Evolutionary conservation across 2,888 invertebrate species (phyloP), one percentile per base, ranked within the genome.

Genomic region (Hirtodrosophila cameraria): DNA sequence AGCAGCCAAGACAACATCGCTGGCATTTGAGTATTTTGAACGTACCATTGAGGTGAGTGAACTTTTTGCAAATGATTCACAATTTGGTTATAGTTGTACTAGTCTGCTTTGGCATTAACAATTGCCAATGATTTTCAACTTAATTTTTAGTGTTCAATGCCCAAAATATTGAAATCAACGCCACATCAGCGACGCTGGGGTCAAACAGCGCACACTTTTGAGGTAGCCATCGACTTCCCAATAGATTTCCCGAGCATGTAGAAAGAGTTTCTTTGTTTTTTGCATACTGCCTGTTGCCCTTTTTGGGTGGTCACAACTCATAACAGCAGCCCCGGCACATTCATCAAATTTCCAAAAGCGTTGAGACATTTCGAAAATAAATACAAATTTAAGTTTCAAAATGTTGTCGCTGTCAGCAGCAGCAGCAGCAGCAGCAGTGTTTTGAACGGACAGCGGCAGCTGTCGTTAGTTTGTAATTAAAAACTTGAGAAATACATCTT

Each of bases 11-110:
- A 93, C 94, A 48, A 94, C 94, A 36, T 94, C 94, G 4, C 91
- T 93, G 71, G 94, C 95, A 25, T 96, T 96, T 88, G 92, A 93
- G 64, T 94, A 94, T 82, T 95, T 96, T 89, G 95, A 96, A 91
- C 94, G 94, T 89, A 95, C 95, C 48, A 93, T 96, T 71, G 93
- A 94, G 92, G 95, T 96, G 91, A 91, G 91, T 90, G 69, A 65
- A 52, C 79, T 65, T 12, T 65, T 12, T 28, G 2, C 18, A 2
- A 18, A 0, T 25, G 16, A 6, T 23, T 25, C 8, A 6, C 1
- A n/a, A 27, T 16, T 48, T 25, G 15, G 23, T 12, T 38, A 2
- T 49, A 28, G 11, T 9, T 16, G n/a, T n/a, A n/a, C n/a, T n/a
- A n/a, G n/a, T n/a, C n/a, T n/a, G n/a, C n/a, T n/a, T n/a, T n/a